A percentile compares a stretch with the other conserved stretches of the same genome.
Conservation (phyloP, 1,140 invertebrate species). For the Metopolophium dirhodum region DNA sequence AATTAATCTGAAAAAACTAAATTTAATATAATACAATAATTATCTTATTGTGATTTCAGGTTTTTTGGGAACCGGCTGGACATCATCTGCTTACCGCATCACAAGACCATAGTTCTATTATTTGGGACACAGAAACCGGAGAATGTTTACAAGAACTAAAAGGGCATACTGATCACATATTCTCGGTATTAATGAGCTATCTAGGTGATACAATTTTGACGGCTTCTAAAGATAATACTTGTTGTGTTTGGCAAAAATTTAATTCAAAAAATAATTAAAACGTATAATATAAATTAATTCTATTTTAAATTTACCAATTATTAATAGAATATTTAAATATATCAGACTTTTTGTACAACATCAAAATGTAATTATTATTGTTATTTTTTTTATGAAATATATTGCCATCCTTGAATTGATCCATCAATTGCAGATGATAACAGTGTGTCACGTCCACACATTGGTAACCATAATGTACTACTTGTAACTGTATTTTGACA, state of each 20-base stretch:
- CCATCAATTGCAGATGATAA: slow-evolving; percentile 44
- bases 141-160: slow-evolving; percentile 73
- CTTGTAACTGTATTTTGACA: slow-evolving; percentile 39
- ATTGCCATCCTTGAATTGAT: slow-evolving; percentile 58
- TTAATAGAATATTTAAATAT: neutral
- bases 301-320: neutral
- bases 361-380: neutral
- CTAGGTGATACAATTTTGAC: slow-evolving; percentile 78
- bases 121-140: slow-evolving; percentile 76
- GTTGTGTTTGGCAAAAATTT: slow-evolving; percentile 69
- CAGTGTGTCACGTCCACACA: slow-evolving; percentile 38
- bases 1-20: neutral
- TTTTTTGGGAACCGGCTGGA: slow-evolving; percentile 80
- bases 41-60: slow-evolving; percentile 63
- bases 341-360: neutral
- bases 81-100: slow-evolving; percentile 76
- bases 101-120: slow-evolving; percentile 74
- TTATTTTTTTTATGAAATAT: slow-evolving; percentile 24
- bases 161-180: slow-evolving; percentile 79
- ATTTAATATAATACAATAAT: slow-evolving; percentile 14
- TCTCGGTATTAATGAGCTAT: slow-evolving; percentile 80
- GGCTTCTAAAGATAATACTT: slow-evolving; percentile 77
- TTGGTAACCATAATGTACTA: slow-evolving; percentile 52
- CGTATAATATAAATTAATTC: neutral
- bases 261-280: neutral